Evolutionary conservation across 2,888 invertebrate genomes (phyloP).

Genomic region (Vannuccia rotundouncinata): DNA sequence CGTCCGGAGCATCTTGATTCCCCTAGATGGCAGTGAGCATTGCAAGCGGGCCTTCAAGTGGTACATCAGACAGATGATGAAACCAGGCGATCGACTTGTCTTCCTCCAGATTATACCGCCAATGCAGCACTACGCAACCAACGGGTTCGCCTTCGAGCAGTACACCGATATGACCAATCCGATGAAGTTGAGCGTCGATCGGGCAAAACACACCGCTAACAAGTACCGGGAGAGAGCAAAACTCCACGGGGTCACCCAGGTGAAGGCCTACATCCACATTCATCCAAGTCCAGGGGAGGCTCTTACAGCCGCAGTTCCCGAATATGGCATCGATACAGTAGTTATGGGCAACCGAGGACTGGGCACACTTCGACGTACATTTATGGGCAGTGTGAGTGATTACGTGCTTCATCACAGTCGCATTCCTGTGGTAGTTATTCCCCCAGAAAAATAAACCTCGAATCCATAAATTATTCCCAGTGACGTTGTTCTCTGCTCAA

Average conservation of each 20-base stretch:
- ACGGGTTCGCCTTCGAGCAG: constrained; percentile 45
- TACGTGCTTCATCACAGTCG: constrained; percentile 44
- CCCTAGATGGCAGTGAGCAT: constrained; percentile 43
- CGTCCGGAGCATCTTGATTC: constrained; percentile 41
- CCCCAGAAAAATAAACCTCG: constrained; percentile 37
- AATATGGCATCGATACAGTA: constrained; percentile 43
- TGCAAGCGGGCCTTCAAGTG: constrained; percentile 43
- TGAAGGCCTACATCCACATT: constrained; percentile 40
- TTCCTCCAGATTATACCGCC: constrained; percentile 44
- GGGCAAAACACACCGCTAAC: constrained; percentile 38
- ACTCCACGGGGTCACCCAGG: constrained; percentile 21
- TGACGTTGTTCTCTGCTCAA: too few species aligned
- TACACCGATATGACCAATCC: constrained; percentile 40
- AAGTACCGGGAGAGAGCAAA: constrained; percentile 36
- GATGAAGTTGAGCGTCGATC: constrained; percentile 35
- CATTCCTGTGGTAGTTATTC: constrained; percentile 44
- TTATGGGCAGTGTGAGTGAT: constrained; percentile 45
- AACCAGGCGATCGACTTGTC: constrained; percentile 44
- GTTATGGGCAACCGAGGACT: constrained; percentile 45
- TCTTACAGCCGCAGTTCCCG: constrained; percentile 43
- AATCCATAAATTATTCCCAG: too few species aligned
- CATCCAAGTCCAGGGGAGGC: constrained; percentile 45
- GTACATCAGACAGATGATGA: constrained; percentile 48
- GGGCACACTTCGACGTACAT: constrained; percentile 43
- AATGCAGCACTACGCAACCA: constrained; percentile 51